Percentiles rank a stretch among this genome's conserved stretches.
phyloP scores from a whole-genome alignment of 2,113 vertebrate species.

The Ivindomyrus marchei region DNA sequence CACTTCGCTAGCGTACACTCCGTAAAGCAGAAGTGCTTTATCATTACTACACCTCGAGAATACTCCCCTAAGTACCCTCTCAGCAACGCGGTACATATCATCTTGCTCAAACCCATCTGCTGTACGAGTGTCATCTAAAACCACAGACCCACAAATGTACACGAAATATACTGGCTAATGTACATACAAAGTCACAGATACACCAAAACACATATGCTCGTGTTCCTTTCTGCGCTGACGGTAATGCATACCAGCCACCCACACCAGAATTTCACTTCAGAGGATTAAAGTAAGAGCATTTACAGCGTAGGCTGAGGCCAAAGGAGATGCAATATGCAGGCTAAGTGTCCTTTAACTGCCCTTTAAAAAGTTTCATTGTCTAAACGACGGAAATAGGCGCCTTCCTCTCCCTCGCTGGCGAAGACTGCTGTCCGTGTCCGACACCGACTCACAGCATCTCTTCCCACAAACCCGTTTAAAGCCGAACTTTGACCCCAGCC shows the following conservation, averaged over 20 bases:
- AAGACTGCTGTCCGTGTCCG: not conserved
- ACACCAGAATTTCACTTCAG: not conserved
- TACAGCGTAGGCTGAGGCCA: conserved; percentile 26
- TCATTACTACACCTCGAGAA: not conserved
- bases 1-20: too few relatives aligned
- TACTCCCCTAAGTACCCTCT: not conserved
- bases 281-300: conserved; percentile 17
- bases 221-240: not conserved
- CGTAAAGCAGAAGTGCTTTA: too few relatives aligned
- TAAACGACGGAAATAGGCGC: conserved; percentile 41
- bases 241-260: not conserved
- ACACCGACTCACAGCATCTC: conserved; percentile 8
- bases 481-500: conserved; percentile 57
- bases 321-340: conserved; percentile 44
- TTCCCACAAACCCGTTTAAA: conserved; percentile 39
- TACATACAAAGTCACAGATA: not conserved
- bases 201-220: not conserved
- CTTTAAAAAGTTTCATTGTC: conserved; percentile 48
- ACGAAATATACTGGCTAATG: not conserved
- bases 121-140: not conserved
- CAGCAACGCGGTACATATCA: not conserved
- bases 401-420: conserved; percentile 22
- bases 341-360: conserved; percentile 56
- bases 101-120: not conserved
- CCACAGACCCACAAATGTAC: not conserved